Base-by-base conservation (phyloP, 2,888 invertebrate species). In the Sycophila texana region DNA sequence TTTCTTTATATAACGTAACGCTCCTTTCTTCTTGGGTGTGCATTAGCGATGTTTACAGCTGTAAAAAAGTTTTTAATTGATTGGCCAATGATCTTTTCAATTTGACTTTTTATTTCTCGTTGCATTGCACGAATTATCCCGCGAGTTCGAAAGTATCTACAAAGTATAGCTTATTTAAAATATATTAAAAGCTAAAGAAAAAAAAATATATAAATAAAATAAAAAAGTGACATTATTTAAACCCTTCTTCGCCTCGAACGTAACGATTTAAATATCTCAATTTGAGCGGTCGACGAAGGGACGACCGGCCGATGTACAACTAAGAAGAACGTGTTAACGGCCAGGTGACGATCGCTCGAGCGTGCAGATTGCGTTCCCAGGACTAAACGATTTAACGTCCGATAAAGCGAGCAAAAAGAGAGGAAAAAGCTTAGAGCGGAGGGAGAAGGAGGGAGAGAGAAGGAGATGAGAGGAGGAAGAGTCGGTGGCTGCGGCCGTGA, bases 381-480 rank as follows among this genome's bases (percentile, higher is more conserved):
- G 83, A 85, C 83, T 85, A 85, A 83, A 84, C 84, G 81, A 85
- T 86, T 86, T 86, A 84, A 82, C 84, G 82, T 85, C 82, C 82
- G 84, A 83, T 82, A 82, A 82, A 77, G 75, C 78, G 73, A 63
- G 55, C 18, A 80, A 75, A 71, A 82, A 74, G 77, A 81, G 80
- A 67, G 76, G 74, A 82, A 81, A 76, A 82, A 81, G 68, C 82
- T 82, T 80, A 53, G 74, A 66, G 67, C 30, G 60, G 67, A 16
- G 22, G 13, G 79, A 68, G 81, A 74, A 16, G 60, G 67, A 16
- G 22, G 13, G 79, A 68, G 81, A 74, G n/a, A n/a, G n/a, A 16
- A 77, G 70, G 80, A 81, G 70, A 77, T 75, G 79, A 77, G 74
- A 51, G 13, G 68, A 5, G 47, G 55, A 53, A 14, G 63, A 53